A percentile compares a stretch with the other conserved stretches of the same genome.
These are phyloP conservation scores for Drosophila formosana DNA, from an alignment of 2,888 invertebrate species.

Conservation along the genomic window DNA sequence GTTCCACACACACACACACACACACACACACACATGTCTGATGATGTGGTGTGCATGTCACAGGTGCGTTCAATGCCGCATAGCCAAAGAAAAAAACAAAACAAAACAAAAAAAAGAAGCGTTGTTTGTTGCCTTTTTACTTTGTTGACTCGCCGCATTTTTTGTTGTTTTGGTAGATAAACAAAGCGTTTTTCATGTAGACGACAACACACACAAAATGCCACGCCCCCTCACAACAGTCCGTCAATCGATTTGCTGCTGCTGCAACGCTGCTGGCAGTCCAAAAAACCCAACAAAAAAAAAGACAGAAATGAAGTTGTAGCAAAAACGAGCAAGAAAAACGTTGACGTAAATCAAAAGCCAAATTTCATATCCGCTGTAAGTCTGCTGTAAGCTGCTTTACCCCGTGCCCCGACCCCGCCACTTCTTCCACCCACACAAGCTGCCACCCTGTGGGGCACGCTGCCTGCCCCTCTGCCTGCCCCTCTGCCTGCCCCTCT, in stretches of 20 bases:
- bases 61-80: constrained; percentile 71
- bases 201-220: constrained; percentile 37
- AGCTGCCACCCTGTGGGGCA: constrained; percentile 13
- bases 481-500: background rate
- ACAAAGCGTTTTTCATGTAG: constrained; percentile 71
- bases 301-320: constrained; percentile 17
- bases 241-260: constrained; percentile 77
- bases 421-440: background rate
- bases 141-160: constrained; percentile 60
- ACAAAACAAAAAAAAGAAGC: constrained; percentile 29
- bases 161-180: constrained; percentile 74
- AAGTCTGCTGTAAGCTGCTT: constrained; percentile 80
- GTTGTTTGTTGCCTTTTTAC: constrained; percentile 39
- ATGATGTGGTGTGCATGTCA: constrained; percentile 60
- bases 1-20: constrained; percentile 37
- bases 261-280: constrained; percentile 50
- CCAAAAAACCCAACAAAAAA: constrained; percentile 51
- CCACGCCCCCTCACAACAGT: constrained; percentile 52
- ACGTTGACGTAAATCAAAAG: constrained; percentile 77
- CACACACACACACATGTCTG: constrained; percentile 36
- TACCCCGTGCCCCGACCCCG: constrained; percentile 26
- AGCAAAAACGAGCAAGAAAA: constrained; percentile 36
- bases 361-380: constrained; percentile 80
- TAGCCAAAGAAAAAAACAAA: constrained; percentile 44
- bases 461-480: no score